These are phyloP conservation scores for Ascaphus truei DNA, from an alignment of 2,113 vertebrate species.

Conservation along the genomic window DNA sequence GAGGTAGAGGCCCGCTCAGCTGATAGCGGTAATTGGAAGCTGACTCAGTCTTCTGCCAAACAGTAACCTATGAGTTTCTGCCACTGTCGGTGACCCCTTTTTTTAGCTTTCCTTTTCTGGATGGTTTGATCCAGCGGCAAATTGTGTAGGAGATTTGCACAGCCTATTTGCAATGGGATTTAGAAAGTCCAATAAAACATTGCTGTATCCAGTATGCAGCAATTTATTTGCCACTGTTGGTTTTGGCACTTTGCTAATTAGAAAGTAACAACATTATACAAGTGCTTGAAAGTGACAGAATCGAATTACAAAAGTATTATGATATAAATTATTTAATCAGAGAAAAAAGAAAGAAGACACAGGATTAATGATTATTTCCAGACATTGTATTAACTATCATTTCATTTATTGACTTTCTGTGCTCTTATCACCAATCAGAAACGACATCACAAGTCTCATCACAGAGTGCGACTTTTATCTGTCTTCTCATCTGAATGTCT, in stretches of 20 bases:
- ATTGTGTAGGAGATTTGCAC: constrained; percentile 11
- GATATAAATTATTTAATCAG: constrained; percentile 37
- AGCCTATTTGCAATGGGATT: neutral
- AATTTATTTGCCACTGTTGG: constrained; percentile 25
- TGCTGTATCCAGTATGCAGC: neutral
- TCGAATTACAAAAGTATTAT: constrained; percentile 34
- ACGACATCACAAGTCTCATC: constrained; percentile 50
- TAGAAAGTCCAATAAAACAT: constrained; percentile 18
- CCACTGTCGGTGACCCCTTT: too few species aligned
- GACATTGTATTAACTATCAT: constrained; percentile 52
- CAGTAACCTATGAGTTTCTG: too few species aligned
- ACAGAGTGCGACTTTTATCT: constrained; percentile 60
- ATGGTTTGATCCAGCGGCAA: constrained; percentile 53
- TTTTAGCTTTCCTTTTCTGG: constrained; percentile 56
- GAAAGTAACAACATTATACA: constrained; percentile 38
- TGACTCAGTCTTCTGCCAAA: too few species aligned
- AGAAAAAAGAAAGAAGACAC: constrained; percentile 37
- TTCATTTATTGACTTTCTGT: constrained; percentile 54
- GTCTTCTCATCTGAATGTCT: constrained; percentile 43
- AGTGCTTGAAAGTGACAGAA: constrained; percentile 30
- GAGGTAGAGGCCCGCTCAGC: too few species aligned
- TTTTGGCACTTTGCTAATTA: constrained; percentile 32
- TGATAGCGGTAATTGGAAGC: too few species aligned
- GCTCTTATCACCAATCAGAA: constrained; percentile 52
- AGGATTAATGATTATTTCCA: constrained; percentile 55